phyloP scores from a whole-genome alignment of 1,140 invertebrate species.

The Coboldia fuscipes region DNA sequence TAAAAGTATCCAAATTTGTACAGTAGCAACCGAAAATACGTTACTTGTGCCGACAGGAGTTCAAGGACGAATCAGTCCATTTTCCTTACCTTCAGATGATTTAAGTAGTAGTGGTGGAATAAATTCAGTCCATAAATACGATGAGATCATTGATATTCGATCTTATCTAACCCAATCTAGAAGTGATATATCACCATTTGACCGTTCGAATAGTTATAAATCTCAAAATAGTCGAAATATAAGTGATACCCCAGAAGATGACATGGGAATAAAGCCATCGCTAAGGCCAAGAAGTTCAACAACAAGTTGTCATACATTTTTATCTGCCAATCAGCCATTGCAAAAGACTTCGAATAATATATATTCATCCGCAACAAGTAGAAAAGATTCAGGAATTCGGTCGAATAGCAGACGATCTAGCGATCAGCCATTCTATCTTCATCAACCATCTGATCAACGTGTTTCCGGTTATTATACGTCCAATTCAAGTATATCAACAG shows the following conservation, averaged over 20 bases:
- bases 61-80: conserved; percentile 19
- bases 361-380: conserved; percentile 51
- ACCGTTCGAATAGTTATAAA: conserved; percentile 33
- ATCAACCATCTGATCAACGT: conserved; percentile 57
- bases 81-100: too few species aligned
- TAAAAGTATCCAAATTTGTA: too few species aligned
- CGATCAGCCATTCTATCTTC: too few species aligned
- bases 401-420: conserved; percentile 65
- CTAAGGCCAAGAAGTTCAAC: neutral
- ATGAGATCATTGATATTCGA: conserved; percentile 37
- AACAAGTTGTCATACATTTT: neutral
- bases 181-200: conserved; percentile 38
- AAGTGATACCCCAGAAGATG: too few species aligned
- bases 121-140: too few species aligned
- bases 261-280: too few species aligned
- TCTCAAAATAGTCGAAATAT: conserved; percentile 37
- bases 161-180: conserved; percentile 43
- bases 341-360: conserved; percentile 23
- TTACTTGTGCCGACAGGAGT: too few species aligned
- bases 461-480: conserved; percentile 77
- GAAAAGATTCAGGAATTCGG: conserved; percentile 70
- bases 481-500: conserved; percentile 32
- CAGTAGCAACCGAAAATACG: too few species aligned
- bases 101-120: too few species aligned
- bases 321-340: conserved; percentile 4